A percentile compares a stretch with the other conserved stretches of the same genome.
These are phyloP conservation scores for Dendrolimus houi DNA, from an alignment of 2,888 invertebrate species.

Conservation along the genomic window DNA sequence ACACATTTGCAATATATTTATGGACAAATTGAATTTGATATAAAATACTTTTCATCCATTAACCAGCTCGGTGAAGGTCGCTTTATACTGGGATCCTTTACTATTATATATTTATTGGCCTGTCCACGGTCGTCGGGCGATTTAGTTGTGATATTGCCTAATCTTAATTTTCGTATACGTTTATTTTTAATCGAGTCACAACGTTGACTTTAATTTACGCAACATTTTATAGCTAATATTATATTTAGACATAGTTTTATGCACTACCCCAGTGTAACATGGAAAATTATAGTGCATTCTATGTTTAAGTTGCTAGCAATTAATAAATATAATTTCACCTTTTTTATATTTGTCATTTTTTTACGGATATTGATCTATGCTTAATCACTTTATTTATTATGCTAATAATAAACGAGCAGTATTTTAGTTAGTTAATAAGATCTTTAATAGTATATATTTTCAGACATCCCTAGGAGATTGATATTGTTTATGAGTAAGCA, in stretches of 20 bases:
- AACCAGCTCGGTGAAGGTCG: too few relatives aligned
- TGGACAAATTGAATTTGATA: too few relatives aligned
- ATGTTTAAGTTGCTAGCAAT: slow-evolving; percentile 16
- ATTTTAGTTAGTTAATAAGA: slow-evolving; percentile 55
- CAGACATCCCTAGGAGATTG: slow-evolving; percentile 18
- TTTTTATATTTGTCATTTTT: slow-evolving; percentile 33
- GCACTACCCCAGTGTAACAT: slow-evolving; percentile 34
- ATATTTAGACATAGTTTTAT: slow-evolving; percentile 35
- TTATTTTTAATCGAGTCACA: slow-evolving; percentile 59
- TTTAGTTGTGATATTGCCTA: slow-evolving; percentile 75
- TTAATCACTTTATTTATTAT: slow-evolving; percentile 45
- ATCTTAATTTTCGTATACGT: slow-evolving; percentile 72
- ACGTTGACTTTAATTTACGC: slow-evolving; percentile 62
- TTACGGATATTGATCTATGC: slow-evolving; percentile 28
- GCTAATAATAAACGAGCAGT: slow-evolving; percentile 61
- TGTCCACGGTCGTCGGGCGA: slow-evolving; percentile 36
- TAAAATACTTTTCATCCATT: too few relatives aligned
- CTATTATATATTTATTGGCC: slow-evolving; percentile 63
- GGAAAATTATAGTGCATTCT: slow-evolving; percentile 40
- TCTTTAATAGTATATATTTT: slow-evolving; percentile 25
- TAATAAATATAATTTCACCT: slow-evolving; percentile 27
- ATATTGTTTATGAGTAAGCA: slow-evolving; percentile 27
- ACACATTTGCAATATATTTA: too few relatives aligned
- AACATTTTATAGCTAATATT: slow-evolving; percentile 44
- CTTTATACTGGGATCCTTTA: too few relatives aligned